Evolutionary conservation across 2,797 vertebrate genomes (phyloP), one percentile per base, ranked within the genome.

Genomic region (Leptatherina wallacei): DNA sequence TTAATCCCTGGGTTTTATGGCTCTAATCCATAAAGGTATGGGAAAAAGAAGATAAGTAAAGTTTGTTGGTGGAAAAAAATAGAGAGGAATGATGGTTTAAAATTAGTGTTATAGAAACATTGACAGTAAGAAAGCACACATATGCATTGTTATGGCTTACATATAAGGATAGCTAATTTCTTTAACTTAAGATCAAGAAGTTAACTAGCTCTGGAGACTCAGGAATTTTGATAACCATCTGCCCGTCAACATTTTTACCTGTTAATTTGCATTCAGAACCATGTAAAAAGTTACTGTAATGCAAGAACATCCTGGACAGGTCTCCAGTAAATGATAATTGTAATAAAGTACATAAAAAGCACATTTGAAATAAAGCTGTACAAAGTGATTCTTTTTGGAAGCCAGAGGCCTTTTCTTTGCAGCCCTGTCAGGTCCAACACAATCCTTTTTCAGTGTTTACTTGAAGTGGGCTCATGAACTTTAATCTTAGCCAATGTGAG

Each of bases 31-130:
- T 35, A 29, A 56, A 44, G 0, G 20, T 32, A 51, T 11, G 27
- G 29, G 56, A 20, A 63, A 54, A 40, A 24, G 3, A 54, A 77
- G 47, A 64, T 30, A 38, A 51, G 27, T 13, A 51, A 65, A 65
- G 29, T 16, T 36, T 35, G 40, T 57, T 44, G 22, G 36, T 13
- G 69, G 33, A n/a, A 65, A 10, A 64, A 67, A n/a, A 10, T 9
- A 47, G 44, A n/a, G 44, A 20, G 42, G 20, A 47, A 47, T 20
- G 36, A 38, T 35, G 33, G 6, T 35, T 35, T 35, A 35, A 35
- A 35, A 35, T 35, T 1, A 35, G 9, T 35, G 32, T 32, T 6
- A 35, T 35, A 35, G 33, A 35, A 35, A 35, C 6, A 35, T 7
- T 35, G 33, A 10, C 6, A 10, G 5, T 35, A 35, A 35, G 8